phyloP scores from a whole-genome alignment of 2,797 vertebrate species.

The Silurus lanzhouensis region DNA sequence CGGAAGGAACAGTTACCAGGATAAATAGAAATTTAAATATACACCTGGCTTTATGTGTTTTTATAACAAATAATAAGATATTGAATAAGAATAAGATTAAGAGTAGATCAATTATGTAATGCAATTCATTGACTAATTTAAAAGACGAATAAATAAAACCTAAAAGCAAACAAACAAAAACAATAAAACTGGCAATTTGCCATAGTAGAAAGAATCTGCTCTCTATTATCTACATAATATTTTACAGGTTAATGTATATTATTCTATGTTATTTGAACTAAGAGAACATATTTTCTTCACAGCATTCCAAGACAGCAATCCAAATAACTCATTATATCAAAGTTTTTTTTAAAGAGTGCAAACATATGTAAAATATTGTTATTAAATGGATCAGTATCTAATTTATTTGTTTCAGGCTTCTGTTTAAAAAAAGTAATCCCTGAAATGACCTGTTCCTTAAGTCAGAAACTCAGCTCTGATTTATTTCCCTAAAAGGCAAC shows the following conservation, averaged over 20 bases:
- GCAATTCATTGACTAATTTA: not conserved
- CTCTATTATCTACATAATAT: not conserved
- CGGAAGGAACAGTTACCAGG: not conserved
- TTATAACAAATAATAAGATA: not conserved
- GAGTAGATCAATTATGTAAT: not conserved
- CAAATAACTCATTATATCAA: not conserved
- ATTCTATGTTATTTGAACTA: not conserved
- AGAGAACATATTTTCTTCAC: not conserved
- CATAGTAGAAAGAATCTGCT: not conserved
- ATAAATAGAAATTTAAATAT: not conserved
- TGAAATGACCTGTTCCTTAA: not conserved
- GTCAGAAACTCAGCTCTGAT: not conserved
- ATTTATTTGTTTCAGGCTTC: not conserved
- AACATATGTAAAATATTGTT: not conserved
- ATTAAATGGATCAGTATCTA: not conserved
- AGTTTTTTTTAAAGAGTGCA: not conserved
- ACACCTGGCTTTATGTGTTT: no score
- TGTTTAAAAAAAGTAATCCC: not conserved
- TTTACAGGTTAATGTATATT: not conserved
- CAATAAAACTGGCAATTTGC: not conserved
- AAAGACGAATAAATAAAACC: not conserved
- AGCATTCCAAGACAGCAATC: not conserved
- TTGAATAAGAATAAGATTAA: not conserved
- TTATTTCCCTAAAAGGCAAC: not conserved
- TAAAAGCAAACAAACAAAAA: not conserved